Conservation (phyloP, 2,888 invertebrate genomes). For the Lordiphosa andalusiaca region DNA sequence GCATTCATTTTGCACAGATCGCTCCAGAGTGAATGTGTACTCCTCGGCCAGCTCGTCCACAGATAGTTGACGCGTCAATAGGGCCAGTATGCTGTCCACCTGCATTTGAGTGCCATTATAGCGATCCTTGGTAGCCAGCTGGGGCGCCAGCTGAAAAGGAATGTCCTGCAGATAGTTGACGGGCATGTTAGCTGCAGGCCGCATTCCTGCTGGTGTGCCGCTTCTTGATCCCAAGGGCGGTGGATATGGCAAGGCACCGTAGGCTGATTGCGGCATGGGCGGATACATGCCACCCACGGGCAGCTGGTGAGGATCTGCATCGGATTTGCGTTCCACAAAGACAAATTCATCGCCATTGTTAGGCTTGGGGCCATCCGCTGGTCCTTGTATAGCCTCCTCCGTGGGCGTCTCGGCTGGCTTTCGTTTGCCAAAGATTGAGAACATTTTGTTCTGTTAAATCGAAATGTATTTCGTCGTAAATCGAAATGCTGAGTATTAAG, state of each 20-base stretch:
- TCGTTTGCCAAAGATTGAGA: constrained; percentile 76
- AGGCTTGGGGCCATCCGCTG: constrained; percentile 27
- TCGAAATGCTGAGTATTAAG: no score
- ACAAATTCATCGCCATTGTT: constrained; percentile 72
- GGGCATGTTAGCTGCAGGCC: constrained; percentile 29
- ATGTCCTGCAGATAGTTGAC: constrained; percentile 75
- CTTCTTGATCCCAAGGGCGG: constrained; percentile 30
- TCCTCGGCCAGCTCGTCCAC: constrained; percentile 68
- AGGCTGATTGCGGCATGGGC: constrained; percentile 54
- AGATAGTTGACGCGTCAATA: constrained; percentile 73
- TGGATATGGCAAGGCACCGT: constrained; percentile 54
- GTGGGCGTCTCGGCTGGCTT: constrained; percentile 66
- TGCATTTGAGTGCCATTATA: constrained; percentile 71
- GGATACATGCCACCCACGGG: constrained; percentile 52
- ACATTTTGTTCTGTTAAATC: constrained; percentile 48
- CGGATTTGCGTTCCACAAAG: constrained; percentile 66
- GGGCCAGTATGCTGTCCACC: constrained; percentile 76
- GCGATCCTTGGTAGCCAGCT: constrained; percentile 58
- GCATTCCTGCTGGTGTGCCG: neutral
- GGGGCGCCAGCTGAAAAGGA: constrained; percentile 75
- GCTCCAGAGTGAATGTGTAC: constrained; percentile 74
- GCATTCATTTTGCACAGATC: constrained; percentile 74
- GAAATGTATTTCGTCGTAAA: no score
- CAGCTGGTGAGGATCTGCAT: constrained; percentile 34
- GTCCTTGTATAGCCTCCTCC: constrained; percentile 59